These are phyloP conservation scores for Taurulus bubalis DNA, from an alignment of 2,113 vertebrate species.

Conservation along the genomic window DNA sequence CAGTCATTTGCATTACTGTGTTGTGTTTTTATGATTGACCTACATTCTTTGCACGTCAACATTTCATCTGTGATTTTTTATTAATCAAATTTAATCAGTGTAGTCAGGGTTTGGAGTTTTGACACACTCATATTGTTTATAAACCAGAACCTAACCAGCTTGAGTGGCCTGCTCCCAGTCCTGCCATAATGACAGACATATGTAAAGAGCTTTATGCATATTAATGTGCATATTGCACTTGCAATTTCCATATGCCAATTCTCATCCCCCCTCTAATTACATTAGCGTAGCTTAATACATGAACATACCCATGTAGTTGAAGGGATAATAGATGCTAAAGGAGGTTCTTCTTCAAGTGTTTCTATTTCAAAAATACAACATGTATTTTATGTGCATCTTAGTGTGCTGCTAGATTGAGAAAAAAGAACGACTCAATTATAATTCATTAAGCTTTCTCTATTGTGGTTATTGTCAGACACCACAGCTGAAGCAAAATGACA, in stretches of 20 bases:
- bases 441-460: neutral
- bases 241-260: neutral
- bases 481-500: neutral
- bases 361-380: neutral
- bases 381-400: neutral
- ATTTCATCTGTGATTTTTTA: neutral
- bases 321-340: neutral
- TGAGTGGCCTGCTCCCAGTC: neutral
- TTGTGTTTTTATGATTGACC: neutral
- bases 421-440: neutral
- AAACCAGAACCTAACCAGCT: neutral
- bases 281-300: neutral
- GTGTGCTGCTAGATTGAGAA: neutral
- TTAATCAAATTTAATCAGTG: neutral
- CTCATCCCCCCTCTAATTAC: neutral
- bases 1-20: neutral
- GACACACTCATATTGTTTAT: neutral
- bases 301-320: fast-evolving
- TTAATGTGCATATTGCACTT: neutral
- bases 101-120: neutral
- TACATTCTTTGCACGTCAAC: neutral
- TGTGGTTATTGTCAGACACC: neutral
- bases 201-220: neutral
- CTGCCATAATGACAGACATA: neutral
- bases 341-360: neutral